phyloP scores from a whole-genome alignment of 2,888 invertebrate species.

The Fabriciana adippe region DNA sequence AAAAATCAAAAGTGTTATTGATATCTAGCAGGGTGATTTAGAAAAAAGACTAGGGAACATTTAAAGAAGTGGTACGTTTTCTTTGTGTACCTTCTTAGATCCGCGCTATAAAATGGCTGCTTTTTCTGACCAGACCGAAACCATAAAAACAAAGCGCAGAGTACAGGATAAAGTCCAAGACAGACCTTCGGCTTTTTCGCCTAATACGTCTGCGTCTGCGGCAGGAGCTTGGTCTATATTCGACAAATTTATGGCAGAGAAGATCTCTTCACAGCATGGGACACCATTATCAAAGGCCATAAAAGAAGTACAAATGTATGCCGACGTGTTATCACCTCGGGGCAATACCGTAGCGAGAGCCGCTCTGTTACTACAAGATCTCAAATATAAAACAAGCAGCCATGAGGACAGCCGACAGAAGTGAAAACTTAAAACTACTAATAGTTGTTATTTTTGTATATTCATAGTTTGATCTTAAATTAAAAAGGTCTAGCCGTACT shows the following conservation, averaged over 20 bases:
- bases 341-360: too few species aligned
- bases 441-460: too few species aligned
- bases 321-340: too few species aligned
- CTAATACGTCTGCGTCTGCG: neutral
- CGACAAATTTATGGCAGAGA: neutral
- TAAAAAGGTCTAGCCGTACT: too few species aligned
- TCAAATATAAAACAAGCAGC: too few species aligned
- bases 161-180: slow-evolving; percentile 32
- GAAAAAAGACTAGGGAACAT: slow-evolving; percentile 28
- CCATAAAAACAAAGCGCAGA: slow-evolving; percentile 30
- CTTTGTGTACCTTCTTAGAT: slow-evolving; percentile 40
- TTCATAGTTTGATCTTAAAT: too few species aligned
- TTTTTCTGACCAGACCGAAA: slow-evolving; percentile 37
- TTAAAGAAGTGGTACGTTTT: slow-evolving; percentile 41
- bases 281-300: slow-evolving; percentile 1
- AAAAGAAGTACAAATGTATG: neutral
- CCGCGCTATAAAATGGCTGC: slow-evolving; percentile 40
- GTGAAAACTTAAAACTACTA: too few species aligned
- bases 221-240: neutral
- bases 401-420: too few species aligned
- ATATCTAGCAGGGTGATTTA: slow-evolving; percentile 29
- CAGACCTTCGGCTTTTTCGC: neutral
- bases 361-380: too few species aligned
- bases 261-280: neutral
- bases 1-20: slow-evolving; percentile 21